Percentiles rank a stretch among this genome's conserved stretches.
These are phyloP conservation scores for Hozukius guyotensis DNA, from an alignment of 2,797 vertebrate genomes.

Conservation along the genomic window DNA sequence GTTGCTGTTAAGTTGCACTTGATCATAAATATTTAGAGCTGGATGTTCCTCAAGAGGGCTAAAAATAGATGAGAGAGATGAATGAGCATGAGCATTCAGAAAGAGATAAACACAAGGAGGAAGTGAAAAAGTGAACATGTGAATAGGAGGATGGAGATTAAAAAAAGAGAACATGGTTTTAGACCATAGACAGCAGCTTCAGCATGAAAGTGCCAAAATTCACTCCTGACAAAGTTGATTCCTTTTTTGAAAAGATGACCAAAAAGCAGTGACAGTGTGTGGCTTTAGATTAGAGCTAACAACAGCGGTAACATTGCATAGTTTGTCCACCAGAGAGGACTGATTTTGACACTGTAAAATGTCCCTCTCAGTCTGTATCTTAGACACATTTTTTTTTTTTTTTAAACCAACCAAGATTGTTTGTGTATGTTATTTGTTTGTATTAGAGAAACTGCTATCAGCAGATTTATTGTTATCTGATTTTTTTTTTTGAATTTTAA, in stretches of 20 bases:
- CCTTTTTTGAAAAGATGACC: not conserved
- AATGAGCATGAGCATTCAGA: not conserved
- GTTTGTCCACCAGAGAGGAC: too few relatives aligned
- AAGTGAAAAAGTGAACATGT: not conserved
- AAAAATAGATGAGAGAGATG: not conserved
- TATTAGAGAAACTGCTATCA: too few relatives aligned
- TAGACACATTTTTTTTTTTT: not conserved
- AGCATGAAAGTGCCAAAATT: not conserved
- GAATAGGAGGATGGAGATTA: not conserved
- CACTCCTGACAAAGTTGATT: not conserved
- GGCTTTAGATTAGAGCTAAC: not conserved
- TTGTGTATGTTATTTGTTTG: too few relatives aligned
- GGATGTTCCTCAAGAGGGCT: not conserved
- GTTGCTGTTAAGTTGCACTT: not conserved
- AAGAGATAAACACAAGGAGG: not conserved
- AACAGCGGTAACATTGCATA: too few relatives aligned
- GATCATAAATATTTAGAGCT: not conserved
- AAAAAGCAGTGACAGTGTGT: not conserved
- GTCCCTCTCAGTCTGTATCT: not conserved
- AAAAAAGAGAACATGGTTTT: not conserved
- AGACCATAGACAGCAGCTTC: not conserved
- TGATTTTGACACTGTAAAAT: not conserved
- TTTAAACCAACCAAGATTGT: not conserved
- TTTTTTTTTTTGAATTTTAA: too few relatives aligned
- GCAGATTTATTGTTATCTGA: too few relatives aligned